Evolutionary conservation across 2,888 invertebrate species (phyloP), one percentile per base, ranked within the genome.

Genomic region (Alentia gelatinosa): DNA sequence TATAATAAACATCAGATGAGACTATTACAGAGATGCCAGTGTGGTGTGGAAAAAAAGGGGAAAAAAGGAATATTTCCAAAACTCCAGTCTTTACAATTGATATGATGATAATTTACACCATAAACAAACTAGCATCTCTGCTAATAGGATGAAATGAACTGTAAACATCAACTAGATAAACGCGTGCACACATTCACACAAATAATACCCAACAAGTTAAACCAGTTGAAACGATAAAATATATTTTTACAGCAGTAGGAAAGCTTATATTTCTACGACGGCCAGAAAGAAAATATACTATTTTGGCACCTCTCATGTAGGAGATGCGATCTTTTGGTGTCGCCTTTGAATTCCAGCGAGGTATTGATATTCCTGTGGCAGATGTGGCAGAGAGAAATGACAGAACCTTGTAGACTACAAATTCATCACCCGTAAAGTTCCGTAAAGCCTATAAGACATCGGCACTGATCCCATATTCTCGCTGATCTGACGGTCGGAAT

Each of bases 241-340:
- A 30, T 5, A 30, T n/a, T 68, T 56, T 56, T 56, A 68, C 68
- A n/a, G 56, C 56, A 4, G 68, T 37, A 79, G 35, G 37, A 79
- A 79, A 39, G 37, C 79, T 79, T 79, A 79, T 79, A 1, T 19
- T n/a, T 79, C 79, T 79, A 79, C 79, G 39, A 79, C 39, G 39
- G n/a, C n/a, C n/a, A n/a, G 30, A 68, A 3, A 4, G 1, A 68
- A n/a, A 68, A 30, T 68, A 30, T 68, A 68, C 68, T 12, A 26
- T 26, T 30, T 1, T 40, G n/a, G 86, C n/a, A 86, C 86, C 86
- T 86, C 86, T 15, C 26, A 47, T 86, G 86, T 86, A 86, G 86
- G 86, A 86, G 47, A 86, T 35, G 42, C 86, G 42, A 30, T 86
- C 86, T 86, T 86, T 86, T 23, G 47, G 86, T 19, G 86, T 47